Percentiles rank a stretch among this genome's conserved stretches.
These are phyloP conservation scores for Matsumyia berberina DNA, from an alignment of 2,888 invertebrate genomes.

Conservation along the genomic window DNA sequence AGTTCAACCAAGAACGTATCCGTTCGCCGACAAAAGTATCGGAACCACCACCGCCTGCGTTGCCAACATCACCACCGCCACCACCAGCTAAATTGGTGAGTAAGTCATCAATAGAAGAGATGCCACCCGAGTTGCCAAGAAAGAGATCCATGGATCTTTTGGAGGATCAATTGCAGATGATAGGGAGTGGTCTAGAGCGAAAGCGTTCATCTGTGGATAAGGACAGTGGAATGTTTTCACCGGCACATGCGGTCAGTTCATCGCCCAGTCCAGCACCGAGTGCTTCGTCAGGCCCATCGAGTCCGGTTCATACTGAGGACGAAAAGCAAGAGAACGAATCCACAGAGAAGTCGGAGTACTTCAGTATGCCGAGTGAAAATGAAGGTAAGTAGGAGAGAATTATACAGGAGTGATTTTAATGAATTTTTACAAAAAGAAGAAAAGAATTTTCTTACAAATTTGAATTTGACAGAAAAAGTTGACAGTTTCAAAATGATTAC, in stretches of 20 bases:
- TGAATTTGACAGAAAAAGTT: too few species aligned
- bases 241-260: slow-evolving; percentile 78
- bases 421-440: too few species aligned
- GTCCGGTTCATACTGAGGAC: slow-evolving; percentile 84
- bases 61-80: slow-evolving; percentile 69
- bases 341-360: slow-evolving; percentile 85
- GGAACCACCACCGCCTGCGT: slow-evolving; percentile 78
- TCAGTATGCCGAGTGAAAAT: slow-evolving; percentile 81
- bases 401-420: too few species aligned
- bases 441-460: too few species aligned
- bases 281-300: slow-evolving; percentile 84
- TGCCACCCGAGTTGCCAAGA: slow-evolving; percentile 83
- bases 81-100: slow-evolving; percentile 80
- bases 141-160: slow-evolving; percentile 83
- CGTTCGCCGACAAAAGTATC: slow-evolving; percentile 82
- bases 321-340: slow-evolving; percentile 86
- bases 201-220: slow-evolving; percentile 82
- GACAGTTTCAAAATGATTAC: too few species aligned
- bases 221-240: slow-evolving; percentile 77
- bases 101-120: slow-evolving; percentile 80
- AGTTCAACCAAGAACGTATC: slow-evolving; percentile 82
- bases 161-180: slow-evolving; percentile 78
- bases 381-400: slow-evolving; percentile 81
- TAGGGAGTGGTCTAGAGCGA: slow-evolving; percentile 65
- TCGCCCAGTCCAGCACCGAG: slow-evolving; percentile 83